phyloP scores from a whole-genome alignment of 2,888 invertebrate genomes.

The Pheosia tremula region DNA sequence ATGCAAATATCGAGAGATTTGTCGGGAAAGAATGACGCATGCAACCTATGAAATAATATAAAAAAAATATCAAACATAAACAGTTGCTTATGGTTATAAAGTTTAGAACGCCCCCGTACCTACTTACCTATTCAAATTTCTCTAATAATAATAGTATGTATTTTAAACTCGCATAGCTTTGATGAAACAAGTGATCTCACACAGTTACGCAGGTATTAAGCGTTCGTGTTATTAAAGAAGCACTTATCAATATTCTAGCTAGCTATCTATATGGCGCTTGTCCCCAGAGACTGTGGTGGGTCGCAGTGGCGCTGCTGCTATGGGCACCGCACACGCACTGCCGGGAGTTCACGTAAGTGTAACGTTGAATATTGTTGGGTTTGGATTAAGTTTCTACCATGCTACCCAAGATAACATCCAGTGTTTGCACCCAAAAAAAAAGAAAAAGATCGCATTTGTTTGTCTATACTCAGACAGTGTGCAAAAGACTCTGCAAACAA shows the following conservation, averaged over 20 bases:
- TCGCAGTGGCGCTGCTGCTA: conserved; percentile 59
- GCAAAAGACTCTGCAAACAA: too few relatives aligned
- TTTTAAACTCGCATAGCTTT: conserved; percentile 6
- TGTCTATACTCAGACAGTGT: too few relatives aligned
- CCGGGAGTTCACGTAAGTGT: conserved; percentile 74
- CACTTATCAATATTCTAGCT: conserved; percentile 29
- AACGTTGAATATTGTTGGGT: neutral
- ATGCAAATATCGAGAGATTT: conserved; percentile 6
- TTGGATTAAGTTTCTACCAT: too few relatives aligned
- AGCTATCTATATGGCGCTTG: conserved; percentile 25
- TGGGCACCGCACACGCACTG: conserved; percentile 60
- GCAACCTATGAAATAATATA: neutral
- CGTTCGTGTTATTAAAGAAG: conserved; percentile 1
- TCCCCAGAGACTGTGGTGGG: conserved; percentile 73
- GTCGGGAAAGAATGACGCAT: neutral
- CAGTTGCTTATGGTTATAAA: too few relatives aligned
- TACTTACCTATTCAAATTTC: too few relatives aligned
- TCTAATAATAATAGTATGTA: too few relatives aligned
- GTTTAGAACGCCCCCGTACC: too few relatives aligned
- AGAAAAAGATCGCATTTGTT: too few relatives aligned
- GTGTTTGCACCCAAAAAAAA: too few relatives aligned
- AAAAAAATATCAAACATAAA: too few relatives aligned
- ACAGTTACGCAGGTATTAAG: conserved; percentile 11
- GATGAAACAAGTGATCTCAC: conserved; percentile 29
- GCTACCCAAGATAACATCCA: too few relatives aligned